Conservation (phyloP, 53 echinoderm and acorn worm genomes). For the Luidia sarsii region DNA sequence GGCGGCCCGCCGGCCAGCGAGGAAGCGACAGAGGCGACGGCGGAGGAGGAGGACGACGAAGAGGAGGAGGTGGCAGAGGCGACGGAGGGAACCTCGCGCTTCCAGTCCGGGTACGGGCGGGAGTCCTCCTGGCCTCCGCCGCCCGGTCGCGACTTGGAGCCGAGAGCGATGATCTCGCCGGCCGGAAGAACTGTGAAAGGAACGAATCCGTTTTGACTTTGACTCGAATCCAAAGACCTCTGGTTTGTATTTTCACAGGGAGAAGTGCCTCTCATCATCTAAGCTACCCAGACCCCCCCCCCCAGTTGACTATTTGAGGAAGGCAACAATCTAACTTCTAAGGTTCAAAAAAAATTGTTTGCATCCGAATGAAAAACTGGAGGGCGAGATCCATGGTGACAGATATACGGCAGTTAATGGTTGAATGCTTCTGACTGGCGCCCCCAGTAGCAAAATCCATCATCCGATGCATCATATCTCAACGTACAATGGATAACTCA, state of each 20-base stretch:
- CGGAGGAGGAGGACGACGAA: too few species aligned
- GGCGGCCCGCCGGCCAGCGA: conserved; percentile 7
- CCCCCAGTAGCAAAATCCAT: too few species aligned
- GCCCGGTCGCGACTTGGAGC: conserved; percentile 55
- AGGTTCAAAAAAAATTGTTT: not conserved
- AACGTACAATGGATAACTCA: too few species aligned
- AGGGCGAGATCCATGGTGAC: too few species aligned
- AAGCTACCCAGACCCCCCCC: not conserved
- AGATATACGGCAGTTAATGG: too few species aligned
- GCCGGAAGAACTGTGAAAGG: conserved; percentile 32
- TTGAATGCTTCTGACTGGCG: too few species aligned
- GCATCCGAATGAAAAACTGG: not conserved
- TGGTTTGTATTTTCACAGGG: not conserved
- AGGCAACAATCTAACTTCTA: not conserved
- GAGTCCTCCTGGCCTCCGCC: conserved; percentile 43
- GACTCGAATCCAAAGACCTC: not conserved
- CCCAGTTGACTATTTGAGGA: not conserved
- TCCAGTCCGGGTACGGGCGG: conserved; percentile 24
- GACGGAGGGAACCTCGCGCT: conserved; percentile 36
- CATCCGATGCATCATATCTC: too few species aligned
- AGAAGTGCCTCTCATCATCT: too few species aligned
- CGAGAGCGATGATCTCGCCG: conserved; percentile 59
- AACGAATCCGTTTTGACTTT: not conserved
- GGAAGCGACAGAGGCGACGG: too few species aligned
- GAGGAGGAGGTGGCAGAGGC: too few species aligned